Percentiles rank a stretch among this genome's conserved stretches.
phyloP scores from a whole-genome alignment of 2,113 vertebrate genomes.

The Ptyas mucosa region DNA sequence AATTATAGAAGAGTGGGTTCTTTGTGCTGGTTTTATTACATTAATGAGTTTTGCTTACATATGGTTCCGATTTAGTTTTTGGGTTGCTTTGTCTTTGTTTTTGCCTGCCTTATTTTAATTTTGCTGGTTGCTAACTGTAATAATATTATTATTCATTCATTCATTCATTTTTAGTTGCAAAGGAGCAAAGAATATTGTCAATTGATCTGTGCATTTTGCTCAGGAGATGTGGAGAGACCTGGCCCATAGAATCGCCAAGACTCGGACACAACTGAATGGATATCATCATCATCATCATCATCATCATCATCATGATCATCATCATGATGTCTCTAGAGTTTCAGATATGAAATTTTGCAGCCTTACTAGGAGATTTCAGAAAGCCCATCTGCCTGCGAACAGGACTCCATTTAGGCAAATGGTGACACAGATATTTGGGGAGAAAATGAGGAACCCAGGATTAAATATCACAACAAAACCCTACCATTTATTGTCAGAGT shows the following conservation, averaged over 20 bases:
- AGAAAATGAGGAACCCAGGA: neutral
- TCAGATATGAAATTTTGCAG: neutral
- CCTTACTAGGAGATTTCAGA: neutral
- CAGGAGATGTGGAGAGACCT: neutral
- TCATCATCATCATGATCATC: too few relatives aligned
- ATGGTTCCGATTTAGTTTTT: neutral
- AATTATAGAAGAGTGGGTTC: neutral
- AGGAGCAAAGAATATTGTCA: neutral
- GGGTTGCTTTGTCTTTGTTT: neutral
- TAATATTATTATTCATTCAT: neutral
- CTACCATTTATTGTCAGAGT: neutral
- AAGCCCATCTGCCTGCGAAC: neutral
- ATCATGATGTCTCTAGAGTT: neutral
- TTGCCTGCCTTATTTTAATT: neutral
- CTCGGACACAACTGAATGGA: neutral
- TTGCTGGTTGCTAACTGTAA: neutral
- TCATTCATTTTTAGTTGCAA: neutral
- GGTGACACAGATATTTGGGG: neutral
- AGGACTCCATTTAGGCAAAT: neutral
- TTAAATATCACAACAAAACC: neutral
- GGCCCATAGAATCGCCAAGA: neutral
- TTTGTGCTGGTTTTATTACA: neutral
- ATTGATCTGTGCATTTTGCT: neutral
- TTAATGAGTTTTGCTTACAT: neutral
- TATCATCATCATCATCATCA: neutral